Evolutionary conservation across 53 echinoderm and acorn worm species (phyloP).

Genomic region (Hippasteria phrygiana): DNA sequence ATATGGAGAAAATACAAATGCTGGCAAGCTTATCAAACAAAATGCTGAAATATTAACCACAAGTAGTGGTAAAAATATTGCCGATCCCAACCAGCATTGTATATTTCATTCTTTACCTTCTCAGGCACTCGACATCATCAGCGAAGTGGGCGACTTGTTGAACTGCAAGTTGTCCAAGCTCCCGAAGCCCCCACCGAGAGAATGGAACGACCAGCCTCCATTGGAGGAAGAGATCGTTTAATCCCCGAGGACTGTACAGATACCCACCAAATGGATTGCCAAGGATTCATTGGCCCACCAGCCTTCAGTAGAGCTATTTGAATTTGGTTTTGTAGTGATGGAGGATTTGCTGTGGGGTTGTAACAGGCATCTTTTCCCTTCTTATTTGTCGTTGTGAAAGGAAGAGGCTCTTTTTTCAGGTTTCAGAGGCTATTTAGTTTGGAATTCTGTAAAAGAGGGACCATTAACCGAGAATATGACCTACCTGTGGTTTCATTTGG

Average conservation of each 20-base stretch:
- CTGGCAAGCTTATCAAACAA: too few relatives aligned
- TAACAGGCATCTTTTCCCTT: not conserved
- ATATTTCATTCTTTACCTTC: not conserved
- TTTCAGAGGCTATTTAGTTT: not conserved
- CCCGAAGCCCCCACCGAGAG: slow-evolving; percentile 47
- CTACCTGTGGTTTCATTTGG: too few relatives aligned
- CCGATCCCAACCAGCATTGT: not conserved
- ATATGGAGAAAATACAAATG: too few relatives aligned
- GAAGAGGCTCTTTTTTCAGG: slow-evolving; percentile 2
- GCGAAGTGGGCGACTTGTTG: slow-evolving; percentile 81
- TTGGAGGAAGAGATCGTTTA: slow-evolving; percentile 23
- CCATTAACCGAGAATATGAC: too few relatives aligned
- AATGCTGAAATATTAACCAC: too few relatives aligned
- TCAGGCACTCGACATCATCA: slow-evolving; percentile 84
- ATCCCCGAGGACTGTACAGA: too few relatives aligned
- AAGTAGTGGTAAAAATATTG: too few relatives aligned
- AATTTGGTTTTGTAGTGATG: not conserved
- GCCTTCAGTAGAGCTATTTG: not conserved
- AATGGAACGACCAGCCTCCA: slow-evolving; percentile 49
- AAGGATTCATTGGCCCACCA: not conserved
- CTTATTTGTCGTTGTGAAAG: not conserved
- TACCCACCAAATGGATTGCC: too few relatives aligned
- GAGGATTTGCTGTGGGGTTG: too few relatives aligned
- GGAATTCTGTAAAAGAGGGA: too few relatives aligned
- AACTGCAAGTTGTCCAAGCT: slow-evolving; percentile 71